Evolutionary conservation across 2,113 vertebrate species (phyloP), one percentile per base, ranked within the genome.

Genomic region (Scartelaos histophorus): DNA sequence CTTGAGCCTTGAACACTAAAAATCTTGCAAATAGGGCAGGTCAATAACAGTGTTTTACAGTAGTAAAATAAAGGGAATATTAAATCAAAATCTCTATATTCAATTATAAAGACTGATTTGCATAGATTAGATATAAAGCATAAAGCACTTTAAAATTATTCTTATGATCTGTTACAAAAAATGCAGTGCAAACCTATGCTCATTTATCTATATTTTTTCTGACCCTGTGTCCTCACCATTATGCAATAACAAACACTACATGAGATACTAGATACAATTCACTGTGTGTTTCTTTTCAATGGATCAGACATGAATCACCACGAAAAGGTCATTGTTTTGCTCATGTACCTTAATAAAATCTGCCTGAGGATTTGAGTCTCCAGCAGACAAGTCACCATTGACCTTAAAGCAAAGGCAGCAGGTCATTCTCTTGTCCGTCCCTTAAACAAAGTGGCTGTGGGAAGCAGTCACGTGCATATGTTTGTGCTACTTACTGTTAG

Each of bases 321-420:
- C 79, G 91, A 91, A 93, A 93, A 93, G 89, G 91, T 89, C 90
- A 91, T 81, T 79, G 81, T 90, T 87, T 87, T 76, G 81, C 86
- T 84, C 84, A 82, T 86, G 89, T 87, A 88, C 84, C 85, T 92
- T 88, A 78, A 87, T 85, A 84, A 85, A 75, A 89, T 82, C 78
- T 82, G 87, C 89, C 85, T 54, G 82, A 66, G 78, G 85, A 88
- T 73, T 84, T 75, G 74, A 87, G 73, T 84, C 81, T 86, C 82
- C 79, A 74, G 85, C 62, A 84, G 84, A 90, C 70, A 89, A 90
- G 86, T 73, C 89, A 89, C 71, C 85, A 87, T 77, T 90, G 87
- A 93, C 91, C 91, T 91, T 89, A 90, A 87, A 88, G 75, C 79
- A 78, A 82, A 86, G 78, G 74, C 79, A 78, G 68, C 65, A 76